A percentile compares a stretch with the other conserved stretches of the same genome.
Conservation (phyloP, 2,888 invertebrate species). For the Gymnocheta viridis region DNA sequence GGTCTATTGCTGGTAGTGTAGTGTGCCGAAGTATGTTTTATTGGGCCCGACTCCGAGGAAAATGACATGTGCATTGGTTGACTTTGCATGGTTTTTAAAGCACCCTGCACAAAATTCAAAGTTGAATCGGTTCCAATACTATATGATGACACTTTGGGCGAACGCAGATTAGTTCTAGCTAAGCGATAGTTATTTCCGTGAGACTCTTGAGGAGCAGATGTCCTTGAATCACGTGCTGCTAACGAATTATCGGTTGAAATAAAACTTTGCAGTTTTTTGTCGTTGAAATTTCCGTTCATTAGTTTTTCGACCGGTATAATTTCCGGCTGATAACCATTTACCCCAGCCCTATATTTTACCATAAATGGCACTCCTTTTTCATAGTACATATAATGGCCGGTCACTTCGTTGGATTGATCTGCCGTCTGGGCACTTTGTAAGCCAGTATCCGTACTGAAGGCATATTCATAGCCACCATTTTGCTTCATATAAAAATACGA, state of each 20-base stretch:
- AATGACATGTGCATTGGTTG: conserved; percentile 64
- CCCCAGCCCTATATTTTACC: conserved; percentile 70
- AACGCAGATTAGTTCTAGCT: background rate
- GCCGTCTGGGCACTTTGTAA: conserved; percentile 77
- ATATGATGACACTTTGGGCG: conserved; percentile 40
- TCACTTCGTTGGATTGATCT: conserved; percentile 73
- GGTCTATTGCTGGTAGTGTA: conserved; percentile 35
- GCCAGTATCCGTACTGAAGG: conserved; percentile 80
- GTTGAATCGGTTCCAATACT: conserved; percentile 46
- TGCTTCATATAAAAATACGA: conserved; percentile 64
- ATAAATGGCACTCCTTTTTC: conserved; percentile 68
- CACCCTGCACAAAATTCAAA: conserved; percentile 71
- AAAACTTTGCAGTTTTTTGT: conserved; percentile 11
- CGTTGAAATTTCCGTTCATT: conserved; percentile 34
- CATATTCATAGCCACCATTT: conserved; percentile 80
- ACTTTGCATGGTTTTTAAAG: conserved; percentile 69
- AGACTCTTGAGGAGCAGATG: background rate
- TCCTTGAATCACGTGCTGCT: conserved; percentile 11
- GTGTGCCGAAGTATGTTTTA: conserved; percentile 28
- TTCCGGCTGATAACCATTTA: conserved; percentile 70
- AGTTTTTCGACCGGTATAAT: conserved; percentile 56
- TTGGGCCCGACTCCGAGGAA: conserved; percentile 46
- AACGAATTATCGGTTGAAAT: conserved; percentile 10
- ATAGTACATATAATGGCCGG: conserved; percentile 72
- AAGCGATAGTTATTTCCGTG: conserved; percentile 33